phyloP scores from a whole-genome alignment of 2,888 invertebrate species.

The Dolomedes plantarius region DNA sequence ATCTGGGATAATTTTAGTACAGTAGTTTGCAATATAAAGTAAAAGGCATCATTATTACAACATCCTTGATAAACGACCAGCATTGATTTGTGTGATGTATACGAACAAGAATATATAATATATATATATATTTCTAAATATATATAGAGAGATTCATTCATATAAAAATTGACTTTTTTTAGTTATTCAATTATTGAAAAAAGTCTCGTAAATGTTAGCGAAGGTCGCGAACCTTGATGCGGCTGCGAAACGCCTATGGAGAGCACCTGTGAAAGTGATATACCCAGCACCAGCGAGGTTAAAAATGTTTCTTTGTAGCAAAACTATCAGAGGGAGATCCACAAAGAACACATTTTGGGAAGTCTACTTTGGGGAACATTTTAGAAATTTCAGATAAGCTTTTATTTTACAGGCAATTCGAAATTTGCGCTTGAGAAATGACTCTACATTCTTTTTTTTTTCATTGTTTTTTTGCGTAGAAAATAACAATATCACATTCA shows the following conservation, averaged over 20 bases:
- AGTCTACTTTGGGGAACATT: constrained; percentile 40
- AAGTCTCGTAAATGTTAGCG: constrained; percentile 70
- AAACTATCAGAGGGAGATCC: constrained; percentile 63
- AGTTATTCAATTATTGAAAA: constrained; percentile 68
- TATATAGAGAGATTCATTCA: constrained; percentile 71
- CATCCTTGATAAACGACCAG: constrained; percentile 59
- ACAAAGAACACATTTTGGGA: constrained; percentile 62
- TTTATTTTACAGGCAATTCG: constrained; percentile 37
- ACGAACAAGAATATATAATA: constrained; percentile 72
- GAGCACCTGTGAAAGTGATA: constrained; percentile 67
- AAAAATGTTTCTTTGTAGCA: constrained; percentile 69
- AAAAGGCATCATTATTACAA: constrained; percentile 68
- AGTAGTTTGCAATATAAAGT: constrained; percentile 43
- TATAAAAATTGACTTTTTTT: constrained; percentile 71
- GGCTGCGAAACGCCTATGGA: constrained; percentile 41
- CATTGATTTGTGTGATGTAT: constrained; percentile 68
- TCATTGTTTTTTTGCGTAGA: background rate
- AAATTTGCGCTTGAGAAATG: background rate
- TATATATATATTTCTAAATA: constrained; percentile 67
- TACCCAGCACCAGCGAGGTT: constrained; percentile 71
- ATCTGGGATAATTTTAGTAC: constrained; percentile 51
- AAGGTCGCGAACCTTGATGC: constrained; percentile 53
- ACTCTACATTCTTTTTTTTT: background rate
- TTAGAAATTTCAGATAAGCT: constrained; percentile 20
- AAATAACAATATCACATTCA: constrained; percentile 16